Evolutionary conservation across 2,888 invertebrate genomes (phyloP), one percentile per base, ranked within the genome.

Genomic region (Lymantria monacha): DNA sequence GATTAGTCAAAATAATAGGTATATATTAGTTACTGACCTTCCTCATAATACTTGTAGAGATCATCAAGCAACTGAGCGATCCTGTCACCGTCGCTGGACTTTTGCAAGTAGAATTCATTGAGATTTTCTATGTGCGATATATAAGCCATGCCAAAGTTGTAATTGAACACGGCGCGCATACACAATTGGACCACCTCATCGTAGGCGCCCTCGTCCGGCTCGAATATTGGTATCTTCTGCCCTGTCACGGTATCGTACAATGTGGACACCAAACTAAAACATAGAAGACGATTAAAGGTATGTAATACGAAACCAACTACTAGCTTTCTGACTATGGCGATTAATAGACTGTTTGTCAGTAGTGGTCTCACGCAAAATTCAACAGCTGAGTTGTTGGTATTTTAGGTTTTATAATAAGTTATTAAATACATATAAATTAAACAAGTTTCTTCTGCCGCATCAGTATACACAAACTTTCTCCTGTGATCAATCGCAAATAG

Each of bases 91-190:
- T 94, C 93, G 0, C 78, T 70, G 0, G 80, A 58, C 48, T 88
- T 89, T 71, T 96, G 96, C 30, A 95, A 81, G 78, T 93, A 96
- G 36, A 96, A 76, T 58, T 93, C 93, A 49, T 91, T 92, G 0
- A 93, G 84, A 49, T 92, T 91, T 45, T 92, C 92, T 0, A 93
- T 85, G 69, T 94, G 93, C 0, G 93, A 88, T 0, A 96, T 87
- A 59, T 86, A 92, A 0, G 86, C 83, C 22, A 94, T 93, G 9
- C 93, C 90, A 43, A 95, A 92, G 61, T 88, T 92, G 43, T 93
- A 86, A 73, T 92, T 88, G 70, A 93, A 81, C 7, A 96, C 92
- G 0, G 95, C 93, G 69, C 93, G 86, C 14, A 92, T 92, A 65
- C 95, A 95, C 7, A 96, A 76, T 31, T 92, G 90, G 0, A 81